Evolutionary conservation across 2,797 vertebrate genomes (phyloP).

Genomic region (Varecia variegata): DNA sequence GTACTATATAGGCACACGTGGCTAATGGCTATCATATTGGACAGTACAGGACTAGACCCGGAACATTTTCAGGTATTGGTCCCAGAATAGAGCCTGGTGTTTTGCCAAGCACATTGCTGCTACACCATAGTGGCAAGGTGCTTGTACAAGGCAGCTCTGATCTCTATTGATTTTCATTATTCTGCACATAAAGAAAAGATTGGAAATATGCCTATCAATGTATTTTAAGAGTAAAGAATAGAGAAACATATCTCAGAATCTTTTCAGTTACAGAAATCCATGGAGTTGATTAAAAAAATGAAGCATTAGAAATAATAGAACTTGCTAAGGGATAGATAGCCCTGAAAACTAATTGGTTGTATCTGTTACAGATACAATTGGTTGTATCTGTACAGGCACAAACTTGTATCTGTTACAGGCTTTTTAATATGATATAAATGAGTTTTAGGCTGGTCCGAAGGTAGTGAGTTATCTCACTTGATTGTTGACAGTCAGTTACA

Average conservation of each 20-base stretch:
- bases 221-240: slow-evolving; percentile 15
- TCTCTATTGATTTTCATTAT: slow-evolving; percentile 7
- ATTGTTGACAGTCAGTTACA: no score
- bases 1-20: background rate
- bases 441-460: background rate
- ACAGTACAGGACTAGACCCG: background rate
- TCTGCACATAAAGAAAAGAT: background rate
- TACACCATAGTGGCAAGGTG: background rate
- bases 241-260: background rate
- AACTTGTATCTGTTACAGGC: background rate
- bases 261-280: slow-evolving; percentile 11
- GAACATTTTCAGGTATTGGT: background rate
- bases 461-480: no score
- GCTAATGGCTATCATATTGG: background rate
- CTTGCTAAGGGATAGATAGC: background rate
- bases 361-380: background rate
- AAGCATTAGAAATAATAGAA: slow-evolving; percentile 45
- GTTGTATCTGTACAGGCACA: no score
- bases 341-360: background rate
- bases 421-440: background rate
- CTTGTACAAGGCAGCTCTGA: background rate
- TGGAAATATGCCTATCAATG: background rate
- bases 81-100: background rate
- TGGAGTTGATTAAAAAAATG: slow-evolving; percentile 28
- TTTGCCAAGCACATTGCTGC: background rate